phyloP scores from a whole-genome alignment of 2,797 vertebrate species.

The Darevskia mixta region DNA sequence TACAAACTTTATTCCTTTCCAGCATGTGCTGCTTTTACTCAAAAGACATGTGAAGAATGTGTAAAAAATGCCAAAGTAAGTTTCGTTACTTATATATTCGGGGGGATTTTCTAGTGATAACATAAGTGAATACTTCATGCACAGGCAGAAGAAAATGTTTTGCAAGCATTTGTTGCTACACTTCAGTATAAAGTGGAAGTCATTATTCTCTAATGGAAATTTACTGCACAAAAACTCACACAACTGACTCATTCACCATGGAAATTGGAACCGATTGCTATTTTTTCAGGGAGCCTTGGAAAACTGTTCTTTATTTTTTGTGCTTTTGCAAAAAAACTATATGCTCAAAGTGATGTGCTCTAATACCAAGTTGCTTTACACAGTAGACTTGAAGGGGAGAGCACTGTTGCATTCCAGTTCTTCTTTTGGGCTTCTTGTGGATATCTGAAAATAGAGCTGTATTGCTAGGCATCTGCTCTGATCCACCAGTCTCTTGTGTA shows the following conservation, averaged over 20 bases:
- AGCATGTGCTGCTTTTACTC: constrained; percentile 79
- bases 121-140: background rate
- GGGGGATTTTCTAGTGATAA: background rate
- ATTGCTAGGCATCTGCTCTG: too few relatives aligned
- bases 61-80: constrained; percentile 82
- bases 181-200: background rate
- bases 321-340: background rate
- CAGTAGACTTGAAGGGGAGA: background rate
- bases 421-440: too few relatives aligned
- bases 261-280: background rate
- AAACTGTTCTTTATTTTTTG: background rate
- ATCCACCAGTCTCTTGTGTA: too few relatives aligned
- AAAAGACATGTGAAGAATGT: constrained; percentile 81
- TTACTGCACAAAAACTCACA: too few relatives aligned
- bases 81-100: constrained; percentile 3
- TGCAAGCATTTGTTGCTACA: background rate
- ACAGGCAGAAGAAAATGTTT: background rate
- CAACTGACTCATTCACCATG: too few relatives aligned
- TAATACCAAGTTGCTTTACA: background rate
- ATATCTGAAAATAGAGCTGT: too few relatives aligned
- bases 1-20: constrained; percentile 23
- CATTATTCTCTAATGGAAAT: background rate
- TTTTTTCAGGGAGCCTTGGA: background rate
- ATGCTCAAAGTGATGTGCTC: background rate
- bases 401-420: too few relatives aligned